Evolutionary conservation across 2,113 vertebrate species (phyloP).

Genomic region (Ascaphus truei): DNA sequence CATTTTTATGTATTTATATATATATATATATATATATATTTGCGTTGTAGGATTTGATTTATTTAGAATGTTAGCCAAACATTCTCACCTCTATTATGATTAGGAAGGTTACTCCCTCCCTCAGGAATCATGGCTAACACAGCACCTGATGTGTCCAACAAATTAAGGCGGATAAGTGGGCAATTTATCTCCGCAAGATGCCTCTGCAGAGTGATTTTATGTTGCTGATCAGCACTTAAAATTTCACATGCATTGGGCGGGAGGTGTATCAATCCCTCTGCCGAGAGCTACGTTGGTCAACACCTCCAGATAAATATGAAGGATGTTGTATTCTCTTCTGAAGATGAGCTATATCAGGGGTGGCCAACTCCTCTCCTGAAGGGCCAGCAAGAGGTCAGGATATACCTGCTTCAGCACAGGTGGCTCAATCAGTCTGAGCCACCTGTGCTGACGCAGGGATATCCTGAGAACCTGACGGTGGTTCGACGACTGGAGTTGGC

Average conservation of each 20-base stretch:
- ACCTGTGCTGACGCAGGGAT: too few species aligned
- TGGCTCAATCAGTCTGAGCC: too few species aligned
- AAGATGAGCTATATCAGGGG: constrained; percentile 34
- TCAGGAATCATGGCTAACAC: constrained; percentile 40
- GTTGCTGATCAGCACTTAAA: constrained; percentile 44
- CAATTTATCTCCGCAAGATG: constrained; percentile 48
- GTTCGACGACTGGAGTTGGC: too few species aligned
- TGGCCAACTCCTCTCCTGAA: too few species aligned
- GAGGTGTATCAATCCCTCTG: constrained; percentile 45
- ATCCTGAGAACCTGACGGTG: too few species aligned
- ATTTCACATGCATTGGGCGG: constrained; percentile 38
- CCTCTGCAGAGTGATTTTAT: constrained; percentile 46
- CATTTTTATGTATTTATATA: too few species aligned
- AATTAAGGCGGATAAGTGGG: constrained; percentile 50
- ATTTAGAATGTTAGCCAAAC: constrained; percentile 38
- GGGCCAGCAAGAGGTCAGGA: too few species aligned
- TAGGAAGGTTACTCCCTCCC: constrained; percentile 53
- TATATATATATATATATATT: too few species aligned
- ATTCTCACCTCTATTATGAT: constrained; percentile 40
- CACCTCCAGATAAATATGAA: constrained; percentile 39
- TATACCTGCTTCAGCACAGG: too few species aligned
- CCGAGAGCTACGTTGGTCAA: constrained; percentile 32
- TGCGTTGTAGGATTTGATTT: constrained; percentile 30
- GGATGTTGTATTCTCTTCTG: constrained; percentile 42
- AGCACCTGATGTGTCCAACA: constrained; percentile 48